These are phyloP conservation scores for Peromyscus attwateri DNA, from an alignment of 2,797 vertebrate species.

Conservation along the genomic window DNA sequence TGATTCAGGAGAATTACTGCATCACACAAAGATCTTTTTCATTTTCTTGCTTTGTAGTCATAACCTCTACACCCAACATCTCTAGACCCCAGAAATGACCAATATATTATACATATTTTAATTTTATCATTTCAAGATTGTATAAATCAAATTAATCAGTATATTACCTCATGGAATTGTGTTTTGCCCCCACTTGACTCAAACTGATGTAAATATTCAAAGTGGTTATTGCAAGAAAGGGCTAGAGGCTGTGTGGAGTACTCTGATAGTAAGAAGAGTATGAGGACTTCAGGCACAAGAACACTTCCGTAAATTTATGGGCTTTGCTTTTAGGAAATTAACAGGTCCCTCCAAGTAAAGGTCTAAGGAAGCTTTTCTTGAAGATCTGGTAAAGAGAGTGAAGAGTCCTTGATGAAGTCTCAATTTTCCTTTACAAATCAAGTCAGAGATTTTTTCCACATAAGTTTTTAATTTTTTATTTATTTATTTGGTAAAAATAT, in stretches of 20 bases:
- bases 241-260: neutral
- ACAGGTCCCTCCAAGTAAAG: neutral
- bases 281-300: neutral
- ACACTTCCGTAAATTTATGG: neutral
- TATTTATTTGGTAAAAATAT: too few relatives aligned
- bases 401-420: neutral
- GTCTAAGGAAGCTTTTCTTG: neutral
- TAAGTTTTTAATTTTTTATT: too few relatives aligned
- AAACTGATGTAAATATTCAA: neutral
- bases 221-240: neutral
- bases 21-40: conserved; percentile 16
- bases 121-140: conserved; percentile 45
- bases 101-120: neutral
- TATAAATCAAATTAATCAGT: conserved; percentile 13
- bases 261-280: neutral
- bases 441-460: too few relatives aligned
- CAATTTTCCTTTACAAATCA: too few relatives aligned
- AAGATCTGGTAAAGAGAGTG: neutral
- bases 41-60: neutral
- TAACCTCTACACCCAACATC: neutral
- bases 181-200: neutral
- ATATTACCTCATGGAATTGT: neutral
- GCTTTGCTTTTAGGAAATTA: neutral
- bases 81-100: neutral
- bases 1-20: conserved; percentile 9